Evolutionary conservation across 2,797 vertebrate species (phyloP), one percentile per base, ranked within the genome.

Genomic region (Chloroceryle inda): DNA sequence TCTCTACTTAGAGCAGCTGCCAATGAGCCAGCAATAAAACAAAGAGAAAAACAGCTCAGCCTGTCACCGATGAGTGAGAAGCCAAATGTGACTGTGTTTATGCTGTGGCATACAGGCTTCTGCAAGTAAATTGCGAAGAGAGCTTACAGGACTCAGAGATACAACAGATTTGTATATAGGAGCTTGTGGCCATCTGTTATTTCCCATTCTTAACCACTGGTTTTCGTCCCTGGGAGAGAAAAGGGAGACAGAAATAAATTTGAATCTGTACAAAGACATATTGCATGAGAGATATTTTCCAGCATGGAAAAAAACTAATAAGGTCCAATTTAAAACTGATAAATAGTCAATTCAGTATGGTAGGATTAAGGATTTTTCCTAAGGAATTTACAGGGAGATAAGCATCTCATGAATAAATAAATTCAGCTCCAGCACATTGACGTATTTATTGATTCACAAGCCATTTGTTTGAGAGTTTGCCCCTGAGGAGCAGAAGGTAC

Each of bases 341-440:
- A 98, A 97, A 97, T 96, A 97, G 97, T 97, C 97, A 94, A 94
- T 97, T 97, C 96, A 97, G 94, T 94, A 95, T 96, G 94, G 95
- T 71, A 58, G 95, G 96, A 98, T 98, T 98, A 97, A 96, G 94
- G 95, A 97, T 97, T 97, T 96, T 97, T 97, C 94, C 96, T 94
- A 94, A 94, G 96, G 97, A 98, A 98, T 98, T 97, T 97, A 91
- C 86, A 67, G 76, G 94, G 86, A 98, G 96, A 98, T 98, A 97
- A 97, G 90, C 93, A 97, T 98, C 96, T 98, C 97, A 98, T 98
- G 98, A 98, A 98, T 98, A 98, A 98, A 97, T 98, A 98, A 98
- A 97, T 97, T 97, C 94, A 93, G 81, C 96, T 96, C 93, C 91
- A 96, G 72, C 58, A 47, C 91, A 87, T 94, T 94, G 96, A 79